Evolutionary conservation across 1,140 invertebrate genomes (phyloP).

Genomic region (Archivesica marissinica): DNA sequence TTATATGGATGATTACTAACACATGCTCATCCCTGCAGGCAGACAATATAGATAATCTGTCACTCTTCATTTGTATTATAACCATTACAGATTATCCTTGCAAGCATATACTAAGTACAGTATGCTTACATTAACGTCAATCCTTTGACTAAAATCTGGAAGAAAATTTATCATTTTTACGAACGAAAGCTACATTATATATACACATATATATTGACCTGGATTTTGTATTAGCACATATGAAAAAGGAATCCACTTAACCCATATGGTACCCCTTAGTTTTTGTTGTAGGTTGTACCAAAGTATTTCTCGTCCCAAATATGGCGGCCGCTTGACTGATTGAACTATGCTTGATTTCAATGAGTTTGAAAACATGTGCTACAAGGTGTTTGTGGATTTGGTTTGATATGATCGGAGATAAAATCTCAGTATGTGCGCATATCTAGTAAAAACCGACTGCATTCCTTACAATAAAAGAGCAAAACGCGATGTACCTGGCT

Average conservation of each 20-base stretch:
- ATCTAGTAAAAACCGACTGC: not conserved
- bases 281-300: slow-evolving; percentile 1
- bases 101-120: no score
- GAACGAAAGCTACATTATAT: not conserved
- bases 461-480: not conserved
- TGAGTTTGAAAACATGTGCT: not conserved
- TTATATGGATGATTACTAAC: not conserved
- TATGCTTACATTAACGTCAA: no score
- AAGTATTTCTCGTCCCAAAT: slow-evolving; percentile 1
- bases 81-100: no score
- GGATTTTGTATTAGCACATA: not conserved
- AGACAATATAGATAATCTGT: no score
- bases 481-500: not conserved
- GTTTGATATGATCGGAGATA: not conserved
- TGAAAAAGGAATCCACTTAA: not conserved
- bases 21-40: not conserved
- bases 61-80: no score
- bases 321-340: slow-evolving; percentile 3
- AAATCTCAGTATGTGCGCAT: not conserved
- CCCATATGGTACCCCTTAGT: not conserved
- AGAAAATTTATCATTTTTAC: no score
- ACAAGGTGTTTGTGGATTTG: not conserved
- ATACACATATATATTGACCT: not conserved
- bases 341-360: slow-evolving; percentile 5
- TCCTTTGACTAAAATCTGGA: no score